Conservation (phyloP, 1,140 invertebrate genomes). For the Theocolax elegans region DNA sequence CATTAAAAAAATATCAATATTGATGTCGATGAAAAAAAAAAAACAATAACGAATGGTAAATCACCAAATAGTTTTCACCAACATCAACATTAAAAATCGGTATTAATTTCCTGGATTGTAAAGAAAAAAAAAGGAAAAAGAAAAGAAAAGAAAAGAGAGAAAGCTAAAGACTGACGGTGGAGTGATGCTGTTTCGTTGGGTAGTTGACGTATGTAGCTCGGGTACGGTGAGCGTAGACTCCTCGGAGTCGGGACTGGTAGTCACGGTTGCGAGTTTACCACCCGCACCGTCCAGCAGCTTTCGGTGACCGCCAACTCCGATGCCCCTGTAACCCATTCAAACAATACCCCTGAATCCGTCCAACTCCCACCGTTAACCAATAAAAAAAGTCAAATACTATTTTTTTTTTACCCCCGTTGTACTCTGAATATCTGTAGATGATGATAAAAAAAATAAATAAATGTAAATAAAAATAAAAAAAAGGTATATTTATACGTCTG, state of each 20-base stretch:
- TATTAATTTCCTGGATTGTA: too few species aligned
- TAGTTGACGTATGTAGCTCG: slow-evolving; percentile 46
- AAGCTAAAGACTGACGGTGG: slow-evolving; percentile 65
- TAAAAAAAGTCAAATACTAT: too few species aligned
- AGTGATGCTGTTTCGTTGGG: slow-evolving; percentile 67
- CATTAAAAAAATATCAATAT: too few species aligned
- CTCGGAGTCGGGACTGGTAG: slow-evolving; percentile 67
- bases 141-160: slow-evolving; percentile 44
- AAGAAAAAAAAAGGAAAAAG: slow-evolving; percentile 6
- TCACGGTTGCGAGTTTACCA: slow-evolving; percentile 68
- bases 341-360: not conserved
- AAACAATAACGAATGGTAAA: too few species aligned
- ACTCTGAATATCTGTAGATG: too few species aligned
- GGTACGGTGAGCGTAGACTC: slow-evolving; percentile 56
- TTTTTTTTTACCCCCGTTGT: not conserved
- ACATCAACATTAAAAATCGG: too few species aligned
- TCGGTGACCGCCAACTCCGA: slow-evolving; percentile 65
- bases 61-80: too few species aligned
- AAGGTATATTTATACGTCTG: too few species aligned
- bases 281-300: slow-evolving; percentile 66
- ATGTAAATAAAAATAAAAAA: too few species aligned
- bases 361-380: too few species aligned
- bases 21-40: too few species aligned
- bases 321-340: slow-evolving; percentile 61
- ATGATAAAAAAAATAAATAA: too few species aligned